Percentiles rank a stretch among this genome's conserved stretches.
phyloP scores from a whole-genome alignment of 2,113 vertebrate genomes.

The Acinonyx jubatus region DNA sequence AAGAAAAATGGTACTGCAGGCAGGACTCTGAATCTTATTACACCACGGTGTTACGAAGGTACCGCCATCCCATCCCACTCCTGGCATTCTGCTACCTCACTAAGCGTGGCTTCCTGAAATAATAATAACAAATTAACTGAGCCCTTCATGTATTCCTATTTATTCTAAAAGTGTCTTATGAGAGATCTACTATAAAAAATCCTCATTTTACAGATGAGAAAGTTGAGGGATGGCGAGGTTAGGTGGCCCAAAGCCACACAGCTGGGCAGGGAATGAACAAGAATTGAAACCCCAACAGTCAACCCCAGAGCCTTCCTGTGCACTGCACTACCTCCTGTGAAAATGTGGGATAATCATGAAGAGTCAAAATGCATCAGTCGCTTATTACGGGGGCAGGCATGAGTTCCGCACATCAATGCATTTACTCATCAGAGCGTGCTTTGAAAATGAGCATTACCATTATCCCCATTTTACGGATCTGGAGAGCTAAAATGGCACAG shows the following conservation, averaged over 20 bases:
- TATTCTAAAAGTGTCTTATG: neutral
- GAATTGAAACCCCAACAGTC: neutral
- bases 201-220: neutral
- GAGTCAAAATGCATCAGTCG: neutral
- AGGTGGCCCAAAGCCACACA: neutral
- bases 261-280: neutral
- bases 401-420: neutral
- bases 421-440: neutral
- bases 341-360: neutral
- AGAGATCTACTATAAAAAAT: neutral
- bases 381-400: neutral
- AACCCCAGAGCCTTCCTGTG: accelerated
- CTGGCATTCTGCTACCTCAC: neutral
- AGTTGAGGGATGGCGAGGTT: neutral
- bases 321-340: accelerated
- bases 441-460: neutral
- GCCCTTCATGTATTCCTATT: neutral
- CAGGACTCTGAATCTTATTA: neutral
- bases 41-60: neutral
- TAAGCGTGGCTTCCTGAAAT: neutral
- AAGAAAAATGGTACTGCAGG: neutral
- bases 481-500: neutral
- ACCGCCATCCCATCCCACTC: neutral
- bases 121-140: neutral
- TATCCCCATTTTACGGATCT: neutral